Evolutionary conservation across 2,113 vertebrate species (phyloP).

Genomic region (Bostrychus sinensis): DNA sequence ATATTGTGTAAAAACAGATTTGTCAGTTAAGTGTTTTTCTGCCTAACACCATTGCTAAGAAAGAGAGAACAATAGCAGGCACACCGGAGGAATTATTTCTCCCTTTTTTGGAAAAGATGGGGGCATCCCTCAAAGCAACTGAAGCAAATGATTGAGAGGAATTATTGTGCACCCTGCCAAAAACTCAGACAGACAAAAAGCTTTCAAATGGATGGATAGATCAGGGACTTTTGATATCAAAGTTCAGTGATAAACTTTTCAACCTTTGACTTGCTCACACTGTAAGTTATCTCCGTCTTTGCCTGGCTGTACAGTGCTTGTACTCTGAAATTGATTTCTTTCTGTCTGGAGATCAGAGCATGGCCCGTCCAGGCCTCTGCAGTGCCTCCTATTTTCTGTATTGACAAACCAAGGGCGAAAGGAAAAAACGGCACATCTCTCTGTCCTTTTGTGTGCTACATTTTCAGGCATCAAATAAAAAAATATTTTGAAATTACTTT

Average conservation of each 20-base stretch:
- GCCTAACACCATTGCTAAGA: too few relatives aligned
- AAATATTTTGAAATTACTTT: constrained; percentile 3
- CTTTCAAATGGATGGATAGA: neutral
- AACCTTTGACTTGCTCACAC: constrained; percentile 3
- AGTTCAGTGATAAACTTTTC: constrained; percentile 10
- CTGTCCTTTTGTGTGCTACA: constrained; percentile 23
- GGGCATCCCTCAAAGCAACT: neutral
- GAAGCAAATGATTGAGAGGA: constrained; percentile 1
- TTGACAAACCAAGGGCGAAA: constrained; percentile 58
- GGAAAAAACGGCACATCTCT: neutral
- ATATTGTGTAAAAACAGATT: too few relatives aligned
- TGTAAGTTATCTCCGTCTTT: constrained; percentile 31
- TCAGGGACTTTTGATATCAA: constrained; percentile 7
- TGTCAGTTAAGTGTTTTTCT: too few relatives aligned
- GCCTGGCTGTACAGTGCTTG: constrained; percentile 21
- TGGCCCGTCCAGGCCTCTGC: constrained; percentile 35
- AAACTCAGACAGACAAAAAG: neutral
- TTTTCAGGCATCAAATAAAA: constrained; percentile 17
- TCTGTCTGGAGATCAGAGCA: constrained; percentile 59
- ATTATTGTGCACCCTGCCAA: neutral
- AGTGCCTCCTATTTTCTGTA: constrained; percentile 36
- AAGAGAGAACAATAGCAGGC: too few relatives aligned
- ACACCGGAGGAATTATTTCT: neutral
- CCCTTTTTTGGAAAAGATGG: neutral
- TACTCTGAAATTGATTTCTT: constrained; percentile 62